phyloP scores from a whole-genome alignment of 1,140 invertebrate genomes.

The Drosophila kohkoa region DNA sequence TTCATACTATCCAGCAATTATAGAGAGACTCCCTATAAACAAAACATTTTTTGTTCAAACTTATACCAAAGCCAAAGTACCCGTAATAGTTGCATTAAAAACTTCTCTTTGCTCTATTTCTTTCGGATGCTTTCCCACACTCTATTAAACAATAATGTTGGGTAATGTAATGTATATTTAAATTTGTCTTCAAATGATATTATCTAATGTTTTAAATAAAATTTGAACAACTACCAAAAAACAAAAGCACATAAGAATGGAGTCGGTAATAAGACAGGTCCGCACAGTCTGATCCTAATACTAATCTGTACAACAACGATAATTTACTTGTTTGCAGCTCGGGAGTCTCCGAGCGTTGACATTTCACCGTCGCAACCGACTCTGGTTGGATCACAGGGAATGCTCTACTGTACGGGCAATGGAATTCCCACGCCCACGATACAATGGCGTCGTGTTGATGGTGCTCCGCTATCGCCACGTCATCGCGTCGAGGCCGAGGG shows the following conservation, averaged over 20 bases:
- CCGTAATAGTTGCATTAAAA: constrained; percentile 25
- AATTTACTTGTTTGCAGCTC: constrained; percentile 87
- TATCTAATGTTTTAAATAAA: no score
- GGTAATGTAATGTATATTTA: neutral
- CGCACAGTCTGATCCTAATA: constrained; percentile 80
- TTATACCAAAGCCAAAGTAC: no score
- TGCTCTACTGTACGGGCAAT: constrained; percentile 91
- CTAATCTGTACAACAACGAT: constrained; percentile 84
- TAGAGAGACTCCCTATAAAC: no score
- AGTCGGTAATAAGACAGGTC: constrained; percentile 84
- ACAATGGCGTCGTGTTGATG: constrained; percentile 91
- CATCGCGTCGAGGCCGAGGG: constrained; percentile 55
- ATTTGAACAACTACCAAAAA: neutral
- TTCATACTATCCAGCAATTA: no score
- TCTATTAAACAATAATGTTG: constrained; percentile 1
- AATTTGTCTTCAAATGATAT: no score
- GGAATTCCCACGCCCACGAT: constrained; percentile 92
- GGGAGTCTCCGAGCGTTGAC: constrained; percentile 91
- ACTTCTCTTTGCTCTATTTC: constrained; percentile 51
- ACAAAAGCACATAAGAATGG: constrained; percentile 79
- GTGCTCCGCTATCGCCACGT: constrained; percentile 87
- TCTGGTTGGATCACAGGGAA: constrained; percentile 88
- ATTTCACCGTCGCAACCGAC: constrained; percentile 91
- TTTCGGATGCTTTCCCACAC: constrained; percentile 37
- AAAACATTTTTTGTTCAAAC: no score